Percentiles rank a stretch among this genome's conserved stretches.
These are phyloP conservation scores for Ametastegia equiseti DNA, from an alignment of 2,888 invertebrate species.

Conservation along the genomic window DNA sequence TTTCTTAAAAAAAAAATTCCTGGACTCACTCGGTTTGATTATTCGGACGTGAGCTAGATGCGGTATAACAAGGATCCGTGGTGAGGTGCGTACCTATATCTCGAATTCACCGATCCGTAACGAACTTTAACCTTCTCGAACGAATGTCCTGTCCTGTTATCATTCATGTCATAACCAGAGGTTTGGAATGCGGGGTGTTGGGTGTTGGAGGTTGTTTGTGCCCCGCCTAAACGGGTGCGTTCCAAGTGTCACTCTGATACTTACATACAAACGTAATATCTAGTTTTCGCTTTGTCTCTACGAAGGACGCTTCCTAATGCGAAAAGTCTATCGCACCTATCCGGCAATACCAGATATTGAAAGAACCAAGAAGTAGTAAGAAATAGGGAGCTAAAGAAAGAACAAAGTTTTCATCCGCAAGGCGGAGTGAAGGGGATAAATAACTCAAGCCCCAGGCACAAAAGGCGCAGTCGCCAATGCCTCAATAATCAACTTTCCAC, in stretches of 20 bases:
- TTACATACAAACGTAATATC: too few relatives aligned
- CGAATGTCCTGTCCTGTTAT: constrained; percentile 9
- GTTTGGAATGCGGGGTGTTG: constrained; percentile 3
- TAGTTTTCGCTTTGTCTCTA: constrained; percentile 36
- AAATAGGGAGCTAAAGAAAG: neutral
- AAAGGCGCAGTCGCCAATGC: constrained; percentile 3
- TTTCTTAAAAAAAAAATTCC: too few relatives aligned
- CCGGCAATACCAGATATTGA: neutral
- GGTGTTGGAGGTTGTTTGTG: neutral
- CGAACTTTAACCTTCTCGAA: constrained; percentile 20
- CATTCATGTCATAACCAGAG: neutral
- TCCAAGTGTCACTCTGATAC: constrained; percentile 51
- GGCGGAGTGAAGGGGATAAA: constrained; percentile 19
- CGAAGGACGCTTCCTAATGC: neutral
- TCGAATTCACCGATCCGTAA: neutral
- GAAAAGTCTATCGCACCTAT: constrained; percentile 4
- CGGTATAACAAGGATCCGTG: neutral
- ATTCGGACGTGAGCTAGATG: neutral
- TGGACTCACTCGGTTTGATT: too few relatives aligned
- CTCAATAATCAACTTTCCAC: constrained; percentile 22
- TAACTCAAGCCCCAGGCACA: neutral
- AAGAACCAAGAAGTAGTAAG: neutral
- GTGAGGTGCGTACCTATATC: neutral
- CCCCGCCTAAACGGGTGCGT: constrained; percentile 65
- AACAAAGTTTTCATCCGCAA: constrained; percentile 23